These are phyloP conservation scores for Prionchulus punctatus DNA, from an alignment of 2,888 invertebrate genomes.

Conservation along the genomic window DNA sequence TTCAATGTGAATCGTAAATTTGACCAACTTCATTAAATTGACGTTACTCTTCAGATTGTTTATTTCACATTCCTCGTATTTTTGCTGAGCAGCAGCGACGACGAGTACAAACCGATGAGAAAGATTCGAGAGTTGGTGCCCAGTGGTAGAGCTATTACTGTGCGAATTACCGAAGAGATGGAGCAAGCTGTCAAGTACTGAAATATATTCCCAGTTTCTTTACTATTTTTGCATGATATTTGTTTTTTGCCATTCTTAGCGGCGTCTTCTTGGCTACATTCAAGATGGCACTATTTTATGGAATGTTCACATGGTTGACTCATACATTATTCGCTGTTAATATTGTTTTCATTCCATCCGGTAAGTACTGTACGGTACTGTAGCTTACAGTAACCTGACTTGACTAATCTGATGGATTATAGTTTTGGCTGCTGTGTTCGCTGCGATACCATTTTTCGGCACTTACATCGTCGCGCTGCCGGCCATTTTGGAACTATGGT, in stretches of 20 bases:
- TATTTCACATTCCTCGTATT: conserved; percentile 89
- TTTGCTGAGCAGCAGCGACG: conserved; percentile 63
- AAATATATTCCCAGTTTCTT: background rate
- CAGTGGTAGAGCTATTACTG: conserved; percentile 41
- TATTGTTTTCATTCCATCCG: conserved; percentile 81
- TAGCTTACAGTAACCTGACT: background rate
- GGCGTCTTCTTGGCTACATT: conserved; percentile 87
- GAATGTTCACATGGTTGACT: conserved; percentile 88
- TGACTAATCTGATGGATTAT: conserved; percentile 23
- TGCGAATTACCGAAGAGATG: conserved; percentile 18
- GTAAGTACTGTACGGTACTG: conserved; percentile 35
- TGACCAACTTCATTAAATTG: conserved; percentile 2
- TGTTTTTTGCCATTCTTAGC: conserved; percentile 41
- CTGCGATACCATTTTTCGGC: conserved; percentile 81
- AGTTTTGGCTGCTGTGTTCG: conserved; percentile 72
- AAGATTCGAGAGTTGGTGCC: conserved; percentile 65
- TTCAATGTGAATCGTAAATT: background rate
- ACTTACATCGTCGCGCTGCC: conserved; percentile 86
- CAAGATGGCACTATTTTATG: conserved; percentile 87
- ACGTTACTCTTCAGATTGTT: conserved; percentile 51
- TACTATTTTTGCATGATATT: background rate
- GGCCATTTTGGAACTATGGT: conserved; percentile 78
- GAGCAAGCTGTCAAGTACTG: conserved; percentile 35
- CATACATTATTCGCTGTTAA: conserved; percentile 78
- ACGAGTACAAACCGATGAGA: conserved; percentile 79